Base-by-base conservation (phyloP, 2,797 vertebrate genomes). In the Pantherophis vulpinus region DNA sequence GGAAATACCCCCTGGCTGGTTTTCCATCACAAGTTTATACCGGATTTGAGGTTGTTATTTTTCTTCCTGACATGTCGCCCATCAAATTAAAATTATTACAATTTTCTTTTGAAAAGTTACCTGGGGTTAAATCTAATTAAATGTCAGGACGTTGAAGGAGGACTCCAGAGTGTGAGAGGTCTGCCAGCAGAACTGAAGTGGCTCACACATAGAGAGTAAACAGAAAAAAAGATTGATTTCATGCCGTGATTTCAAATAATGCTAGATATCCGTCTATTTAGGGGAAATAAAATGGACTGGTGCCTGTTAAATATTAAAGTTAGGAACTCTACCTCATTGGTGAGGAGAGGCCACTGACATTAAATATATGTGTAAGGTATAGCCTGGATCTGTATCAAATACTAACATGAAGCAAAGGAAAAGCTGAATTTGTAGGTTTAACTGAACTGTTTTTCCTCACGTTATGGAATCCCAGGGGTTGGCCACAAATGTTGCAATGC, bases 21-120 rank as follows among this genome's bases (percentile, higher is more conserved):
- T 98, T 97, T 96, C 97, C 97, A 93, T 70, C 18, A 94, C 91
- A 94, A 94, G 94, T 96, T 95, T 96, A 95, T 94, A 95, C 95
- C 37, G 88, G 95, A 96, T 97, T 97, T 95, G 94, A 97, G 95
- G 94, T 94, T 95, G 87, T 94, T 32, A 18, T 92, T 91, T 93
- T 93, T 93, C 90, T 92, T 93, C 94, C 95, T 94, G 95, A 95
- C 93, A 95, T 96, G 96, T 95, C 10, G 25, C 96, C 96, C 96
- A 92, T 97, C 97, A 94, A 95, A 94, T 97, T 97, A 96, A 29
- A 93, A 95, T 95, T 95, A 97, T 96, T 94, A 96, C 95, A 63
- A 87, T 93, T 97, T 96, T 94, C 96, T 95, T 98, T 96, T 97
- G 97, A 96, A 97, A 95, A 97, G 96, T 97, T 97, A 98, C 97